Evolutionary conservation across 1,140 invertebrate genomes (phyloP), one percentile per base, ranked within the genome.

Genomic region (Nephila pilipes): DNA sequence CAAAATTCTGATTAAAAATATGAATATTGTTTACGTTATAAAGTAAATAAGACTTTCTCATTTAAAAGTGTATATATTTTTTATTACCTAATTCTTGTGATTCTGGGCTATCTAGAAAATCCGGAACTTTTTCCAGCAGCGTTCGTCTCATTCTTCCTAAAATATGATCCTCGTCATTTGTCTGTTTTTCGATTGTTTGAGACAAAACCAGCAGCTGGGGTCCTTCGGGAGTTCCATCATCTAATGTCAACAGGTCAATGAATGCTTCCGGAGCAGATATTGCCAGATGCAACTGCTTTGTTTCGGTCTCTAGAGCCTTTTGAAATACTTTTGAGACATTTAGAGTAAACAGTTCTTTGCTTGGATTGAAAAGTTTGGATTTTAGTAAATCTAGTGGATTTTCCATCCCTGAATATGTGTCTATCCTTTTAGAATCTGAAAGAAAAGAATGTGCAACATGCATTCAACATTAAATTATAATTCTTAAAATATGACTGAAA

Each of bases 201-300:
- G 90, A 92, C 2, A 92, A 55, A 14, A 92, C 80, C 12, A 92
- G 63, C 3, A 92, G 58, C 4, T 92, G 90, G 5, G 90, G 90
- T 0, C 81, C 90, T 3, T 92, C 46, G 14, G 46, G 16, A 18
- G 63, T 46, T 14, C n/a, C 38, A 14, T 81, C n/a, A 36, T 65
- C 63, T 4, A 92, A n/a, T 32, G n/a, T n/a, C 2, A 91, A 63
- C 29, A 85, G 20, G 14, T 60, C 79, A 3, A 16, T 10, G 4
- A 92, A 55, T 36, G 60, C 29, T 12, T 92, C 18, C 6, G 90
- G 81, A 18, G 32, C 5, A 10, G 54, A 25, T 12, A 92, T 25
- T 36, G 32, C n/a, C 5, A 92, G 25, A 4, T 25, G 25, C 58
- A 92, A 32, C 20, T 69, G 32, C 22, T 92, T 85, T 36, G 16